Evolutionary conservation across 1,140 invertebrate species (phyloP).

Genomic region (Chionoecetes opilio): DNA sequence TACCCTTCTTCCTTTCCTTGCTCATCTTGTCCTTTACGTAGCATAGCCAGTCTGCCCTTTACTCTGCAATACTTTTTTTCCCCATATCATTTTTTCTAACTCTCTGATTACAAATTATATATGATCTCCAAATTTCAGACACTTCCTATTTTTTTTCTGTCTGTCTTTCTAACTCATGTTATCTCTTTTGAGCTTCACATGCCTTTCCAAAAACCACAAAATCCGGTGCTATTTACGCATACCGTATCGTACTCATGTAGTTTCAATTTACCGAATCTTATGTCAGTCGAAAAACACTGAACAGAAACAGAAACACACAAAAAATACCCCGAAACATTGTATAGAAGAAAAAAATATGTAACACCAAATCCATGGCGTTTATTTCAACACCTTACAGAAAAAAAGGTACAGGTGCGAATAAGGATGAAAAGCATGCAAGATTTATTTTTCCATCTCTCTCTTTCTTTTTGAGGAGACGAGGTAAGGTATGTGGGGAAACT

Average conservation of each 20-base stretch:
- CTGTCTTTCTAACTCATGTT: no score
- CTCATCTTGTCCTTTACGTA: neutral
- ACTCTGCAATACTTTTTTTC: neutral
- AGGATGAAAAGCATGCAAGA: neutral
- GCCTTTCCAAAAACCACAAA: no score
- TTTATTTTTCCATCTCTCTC: neutral
- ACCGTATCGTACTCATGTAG: neutral
- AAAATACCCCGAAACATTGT: neutral
- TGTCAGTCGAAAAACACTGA: neutral
- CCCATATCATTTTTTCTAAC: neutral
- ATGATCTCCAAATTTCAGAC: neutral
- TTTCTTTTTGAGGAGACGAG: neutral
- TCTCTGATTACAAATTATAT: neutral
- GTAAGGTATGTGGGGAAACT: constrained; percentile 56
- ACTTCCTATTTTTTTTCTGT: neutral
- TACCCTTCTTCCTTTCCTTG: neutral
- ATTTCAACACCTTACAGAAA: neutral
- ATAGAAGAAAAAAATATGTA: neutral
- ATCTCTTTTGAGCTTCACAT: no score
- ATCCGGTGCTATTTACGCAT: no score
- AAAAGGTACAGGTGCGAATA: neutral
- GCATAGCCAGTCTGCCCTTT: neutral
- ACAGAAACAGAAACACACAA: constrained; percentile 22
- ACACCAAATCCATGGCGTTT: neutral
- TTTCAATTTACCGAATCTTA: neutral